Evolutionary conservation across 2,797 vertebrate species (phyloP), one percentile per base, ranked within the genome.

Genomic region (Astyanax mexicanus): DNA sequence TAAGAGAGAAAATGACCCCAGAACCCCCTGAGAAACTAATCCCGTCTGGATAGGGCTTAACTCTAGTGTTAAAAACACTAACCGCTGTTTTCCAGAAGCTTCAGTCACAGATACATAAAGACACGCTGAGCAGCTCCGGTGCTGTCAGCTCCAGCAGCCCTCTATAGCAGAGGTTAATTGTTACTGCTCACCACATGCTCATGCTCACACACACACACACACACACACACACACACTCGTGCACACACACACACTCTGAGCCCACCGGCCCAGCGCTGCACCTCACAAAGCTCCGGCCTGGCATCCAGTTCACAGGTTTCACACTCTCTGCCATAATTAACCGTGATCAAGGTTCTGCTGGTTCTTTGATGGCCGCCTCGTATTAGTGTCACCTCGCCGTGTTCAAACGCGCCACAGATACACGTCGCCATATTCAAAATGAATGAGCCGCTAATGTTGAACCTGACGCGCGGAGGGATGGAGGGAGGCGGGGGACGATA

Each of bases 381-480:
- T 79, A 86, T 86, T 84, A 83, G 79, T 84, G 83, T 83, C 80
- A 85, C 78, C 74, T 78, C 66, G 75, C 67, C 77, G 75, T 32
- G 76, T 82, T 86, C 84, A 81, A 78, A 82, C 69, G 42, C 40
- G 57, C 42, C 58, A 79, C 70, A 65, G 38, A 68, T 45, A 60
- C 66, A 38, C 71, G 72, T 79, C 77, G 81, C 86, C 78, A 74
- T 82, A 79, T 86, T 92, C 88, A 90, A 84, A 90, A 89, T 85
- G 88, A 93, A 92, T 91, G 67, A 74, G 62, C 42, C 51, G 71
- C 47, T 82, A 90, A 69, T 70, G 70, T 65, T 79, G 55, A 80
- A 84, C 86, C 82, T 91, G 91, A 90, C 89, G 86, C 85, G 86
- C 88, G 86, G 90, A 88, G 89, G 88, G 87, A 88, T 89, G 88